Evolutionary conservation across 2,888 invertebrate species (phyloP).

Genomic region (Epinotia bilunana): DNA sequence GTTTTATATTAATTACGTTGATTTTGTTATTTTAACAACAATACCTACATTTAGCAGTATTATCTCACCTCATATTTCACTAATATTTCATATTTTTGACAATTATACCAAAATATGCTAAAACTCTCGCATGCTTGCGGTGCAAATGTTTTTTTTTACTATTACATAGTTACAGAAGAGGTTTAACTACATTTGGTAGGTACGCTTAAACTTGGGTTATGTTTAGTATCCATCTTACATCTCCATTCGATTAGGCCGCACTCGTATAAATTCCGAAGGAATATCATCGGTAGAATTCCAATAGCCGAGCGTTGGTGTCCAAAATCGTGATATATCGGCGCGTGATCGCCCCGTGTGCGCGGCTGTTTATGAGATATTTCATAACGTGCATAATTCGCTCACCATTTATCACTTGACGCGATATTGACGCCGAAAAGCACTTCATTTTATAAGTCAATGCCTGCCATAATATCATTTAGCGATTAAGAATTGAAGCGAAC

Average conservation of each 20-base stretch:
- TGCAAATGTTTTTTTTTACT: no score
- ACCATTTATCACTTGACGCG: slow-evolving; percentile 67
- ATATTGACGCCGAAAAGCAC: slow-evolving; percentile 29
- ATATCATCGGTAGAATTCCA: slow-evolving; percentile 77
- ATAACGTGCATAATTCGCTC: slow-evolving; percentile 68
- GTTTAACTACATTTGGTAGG: not conserved
- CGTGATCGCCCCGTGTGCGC: slow-evolving; percentile 59
- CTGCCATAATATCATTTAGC: not conserved
- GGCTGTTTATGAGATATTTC: slow-evolving; percentile 82
- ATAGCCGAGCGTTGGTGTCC: slow-evolving; percentile 76
- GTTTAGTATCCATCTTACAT: slow-evolving; percentile 62
- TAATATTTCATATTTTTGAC: no score
- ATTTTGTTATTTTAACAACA: slow-evolving; percentile 19
- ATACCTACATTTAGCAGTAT: slow-evolving; percentile 29
- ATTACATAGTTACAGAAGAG: no score
- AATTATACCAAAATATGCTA: not conserved
- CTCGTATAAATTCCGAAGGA: slow-evolving; percentile 71
- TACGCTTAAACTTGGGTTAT: not conserved
- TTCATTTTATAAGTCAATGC: slow-evolving; percentile 14
- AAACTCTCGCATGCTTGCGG: not conserved
- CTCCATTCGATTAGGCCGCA: slow-evolving; percentile 62
- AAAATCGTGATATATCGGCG: slow-evolving; percentile 79
- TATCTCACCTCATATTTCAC: not conserved
- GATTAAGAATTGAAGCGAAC: not conserved
- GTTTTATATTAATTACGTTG: not conserved